These are phyloP conservation scores for Catamblyrhynchus diadema DNA, from an alignment of 2,797 vertebrate species.

Conservation along the genomic window DNA sequence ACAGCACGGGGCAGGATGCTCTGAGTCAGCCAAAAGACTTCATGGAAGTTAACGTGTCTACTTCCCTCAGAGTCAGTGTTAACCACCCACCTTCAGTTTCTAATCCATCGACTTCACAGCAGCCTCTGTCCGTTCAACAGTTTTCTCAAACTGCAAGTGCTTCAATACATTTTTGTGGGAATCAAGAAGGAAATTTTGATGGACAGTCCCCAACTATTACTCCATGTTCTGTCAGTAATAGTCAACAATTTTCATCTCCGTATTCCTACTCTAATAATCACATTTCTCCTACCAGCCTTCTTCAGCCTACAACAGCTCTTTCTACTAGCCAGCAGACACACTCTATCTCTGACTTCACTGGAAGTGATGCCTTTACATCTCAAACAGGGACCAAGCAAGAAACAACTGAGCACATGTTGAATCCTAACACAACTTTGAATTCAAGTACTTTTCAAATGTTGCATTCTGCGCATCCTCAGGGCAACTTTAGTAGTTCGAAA, in stretches of 20 bases:
- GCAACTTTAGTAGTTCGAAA: constrained; percentile 85
- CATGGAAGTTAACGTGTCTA: constrained; percentile 80
- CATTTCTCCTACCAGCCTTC: constrained; percentile 80
- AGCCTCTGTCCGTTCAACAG: constrained; percentile 77
- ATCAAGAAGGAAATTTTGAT: constrained; percentile 78
- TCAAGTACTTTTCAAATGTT: constrained; percentile 85
- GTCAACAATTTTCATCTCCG: constrained; percentile 82
- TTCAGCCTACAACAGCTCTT: constrained; percentile 79
- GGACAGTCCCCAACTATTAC: constrained; percentile 82
- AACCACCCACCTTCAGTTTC: constrained; percentile 80
- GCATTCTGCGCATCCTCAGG: constrained; percentile 84
- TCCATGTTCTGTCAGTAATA: constrained; percentile 83
- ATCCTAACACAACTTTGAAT: constrained; percentile 77
- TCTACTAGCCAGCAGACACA: constrained; percentile 73
- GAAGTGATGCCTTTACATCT: constrained; percentile 85
- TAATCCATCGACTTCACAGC: constrained; percentile 78
- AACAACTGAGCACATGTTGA: constrained; percentile 77
- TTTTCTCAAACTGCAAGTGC: constrained; percentile 81
- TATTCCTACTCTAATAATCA: constrained; percentile 89
- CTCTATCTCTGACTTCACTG: constrained; percentile 83
- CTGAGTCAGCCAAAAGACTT: constrained; percentile 83
- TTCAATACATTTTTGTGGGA: constrained; percentile 80
- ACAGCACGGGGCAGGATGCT: constrained; percentile 76
- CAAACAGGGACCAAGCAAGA: constrained; percentile 82
- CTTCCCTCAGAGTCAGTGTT: constrained; percentile 74